Conservation (phyloP, 2,113 vertebrate species). For the Hippocampus zosterae region DNA sequence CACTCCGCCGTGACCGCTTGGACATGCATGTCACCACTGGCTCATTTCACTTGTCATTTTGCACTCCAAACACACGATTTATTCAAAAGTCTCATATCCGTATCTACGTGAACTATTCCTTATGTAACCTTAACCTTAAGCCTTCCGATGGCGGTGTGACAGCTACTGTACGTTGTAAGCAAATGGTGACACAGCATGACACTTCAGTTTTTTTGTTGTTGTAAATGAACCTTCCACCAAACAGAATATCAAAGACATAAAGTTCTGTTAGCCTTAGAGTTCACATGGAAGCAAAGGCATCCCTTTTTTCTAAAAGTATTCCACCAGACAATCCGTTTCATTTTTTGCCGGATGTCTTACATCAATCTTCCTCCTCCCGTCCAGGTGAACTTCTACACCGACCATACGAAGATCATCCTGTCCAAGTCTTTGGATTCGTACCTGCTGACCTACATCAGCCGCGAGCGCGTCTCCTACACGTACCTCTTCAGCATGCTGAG, state of each 20-base stretch:
- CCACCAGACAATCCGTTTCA: no score
- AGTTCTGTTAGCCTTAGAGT: no score
- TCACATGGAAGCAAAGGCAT: no score
- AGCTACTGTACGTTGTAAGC: no score
- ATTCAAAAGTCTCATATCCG: no score
- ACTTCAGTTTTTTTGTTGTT: neutral
- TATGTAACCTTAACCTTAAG: neutral
- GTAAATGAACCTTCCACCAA: no score
- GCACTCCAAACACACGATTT: no score
- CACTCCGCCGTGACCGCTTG: neutral
- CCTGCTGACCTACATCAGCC: conserved; percentile 91
- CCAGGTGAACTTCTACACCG: conserved; percentile 95
- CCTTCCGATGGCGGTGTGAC: neutral
- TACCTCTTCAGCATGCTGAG: conserved; percentile 83
- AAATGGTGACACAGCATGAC: neutral
- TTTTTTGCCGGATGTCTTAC: no score
- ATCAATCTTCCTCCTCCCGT: conserved; percentile 3
- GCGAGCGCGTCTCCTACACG: conserved; percentile 84
- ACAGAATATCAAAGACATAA: no score
- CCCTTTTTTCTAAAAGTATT: no score
- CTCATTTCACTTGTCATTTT: neutral
- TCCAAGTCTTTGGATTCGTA: conserved; percentile 85
- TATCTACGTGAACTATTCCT: no score
- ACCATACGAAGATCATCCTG: conserved; percentile 96
- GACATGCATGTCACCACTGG: neutral